Evolutionary conservation across 2,888 invertebrate species (phyloP), one percentile per base, ranked within the genome.

Genomic region (Amorpha juglandis): DNA sequence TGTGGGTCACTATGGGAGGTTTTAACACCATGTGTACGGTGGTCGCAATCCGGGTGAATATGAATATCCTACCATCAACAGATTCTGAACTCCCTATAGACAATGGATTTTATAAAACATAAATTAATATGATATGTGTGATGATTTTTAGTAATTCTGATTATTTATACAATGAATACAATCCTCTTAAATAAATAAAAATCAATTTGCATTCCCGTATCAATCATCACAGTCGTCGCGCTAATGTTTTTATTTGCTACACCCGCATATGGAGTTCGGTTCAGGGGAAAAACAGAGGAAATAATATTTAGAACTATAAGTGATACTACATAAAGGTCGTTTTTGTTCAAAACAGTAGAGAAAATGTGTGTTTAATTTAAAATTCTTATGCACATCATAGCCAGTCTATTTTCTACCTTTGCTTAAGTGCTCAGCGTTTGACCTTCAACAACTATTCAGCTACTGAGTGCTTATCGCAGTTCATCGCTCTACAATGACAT

Each of bases 401-500:
- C 4, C 48, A 6, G 16, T 48, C 16, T 50, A 50, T 50, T 16
- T 11, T 50, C 50, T 19, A n/a, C 50, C 8, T 50, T 14, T 14
- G 45, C 14, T 45, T 14, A 45, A 45, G 19, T 50, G 19, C 19
- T 16, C 9, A 50, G 50, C 48, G 53, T 53, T 55, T 55, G 55
- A 55, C 55, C 55, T 35, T 55, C 35, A 55, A 9, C 9, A 16
- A 38, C 35, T 55, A 9, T 35, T 33, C 8, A 53, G 33, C 8
- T 38, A 16, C 35, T 55, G n/a, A n/a, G 21, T 52, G 7, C 21
- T 16, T 55, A 16, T 55, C 55, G 16, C 38, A 55, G 55, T n/a
- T 55, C 55, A 55, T 38, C 55, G 55, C 55, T 55, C 55, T 16
- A 38, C n/a, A n/a, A n/a, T n/a, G n/a, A n/a, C 38, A 38, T 55